A percentile compares a stretch with the other conserved stretches of the same genome.
These are phyloP conservation scores for Sturnira hondurensis DNA, from an alignment of 2,113 vertebrate species.

Conservation along the genomic window DNA sequence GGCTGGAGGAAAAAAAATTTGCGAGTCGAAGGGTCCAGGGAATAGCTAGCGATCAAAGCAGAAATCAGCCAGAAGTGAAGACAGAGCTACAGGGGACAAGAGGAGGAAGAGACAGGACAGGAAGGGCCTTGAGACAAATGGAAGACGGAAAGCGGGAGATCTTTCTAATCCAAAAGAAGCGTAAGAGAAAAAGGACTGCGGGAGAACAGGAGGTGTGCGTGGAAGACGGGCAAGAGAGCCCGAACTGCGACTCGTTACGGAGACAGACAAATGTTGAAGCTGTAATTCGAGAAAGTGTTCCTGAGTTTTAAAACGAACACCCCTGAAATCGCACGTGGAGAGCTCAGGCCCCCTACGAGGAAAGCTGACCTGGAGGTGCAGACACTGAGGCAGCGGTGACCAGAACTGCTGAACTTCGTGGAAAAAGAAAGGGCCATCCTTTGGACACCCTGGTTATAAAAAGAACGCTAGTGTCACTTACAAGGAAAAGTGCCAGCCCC, in stretches of 20 bases:
- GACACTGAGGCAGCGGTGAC: not conserved
- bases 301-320: not conserved
- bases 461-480: not conserved
- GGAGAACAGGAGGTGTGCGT: fast-evolving
- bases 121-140: fast-evolving
- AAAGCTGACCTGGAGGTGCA: not conserved
- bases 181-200: not conserved
- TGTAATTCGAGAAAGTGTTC: not conserved
- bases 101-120: too few relatives aligned
- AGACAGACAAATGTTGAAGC: not conserved
- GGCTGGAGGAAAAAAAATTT: not conserved
- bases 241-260: fast-evolving
- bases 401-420: not conserved
- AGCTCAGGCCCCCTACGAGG: fast-evolving
- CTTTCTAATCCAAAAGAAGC: not conserved
- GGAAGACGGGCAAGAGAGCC: not conserved
- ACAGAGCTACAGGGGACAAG: too few relatives aligned
- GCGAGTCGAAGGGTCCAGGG: not conserved
- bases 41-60: not conserved
- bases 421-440: not conserved
- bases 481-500: not conserved
- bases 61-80: not conserved
- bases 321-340: not conserved
- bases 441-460: not conserved
- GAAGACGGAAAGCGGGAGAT: not conserved